Percentiles rank a stretch among this genome's conserved stretches.
These are phyloP conservation scores for Brachyptera risi DNA, from an alignment of 2,888 invertebrate species.

Conservation along the genomic window DNA sequence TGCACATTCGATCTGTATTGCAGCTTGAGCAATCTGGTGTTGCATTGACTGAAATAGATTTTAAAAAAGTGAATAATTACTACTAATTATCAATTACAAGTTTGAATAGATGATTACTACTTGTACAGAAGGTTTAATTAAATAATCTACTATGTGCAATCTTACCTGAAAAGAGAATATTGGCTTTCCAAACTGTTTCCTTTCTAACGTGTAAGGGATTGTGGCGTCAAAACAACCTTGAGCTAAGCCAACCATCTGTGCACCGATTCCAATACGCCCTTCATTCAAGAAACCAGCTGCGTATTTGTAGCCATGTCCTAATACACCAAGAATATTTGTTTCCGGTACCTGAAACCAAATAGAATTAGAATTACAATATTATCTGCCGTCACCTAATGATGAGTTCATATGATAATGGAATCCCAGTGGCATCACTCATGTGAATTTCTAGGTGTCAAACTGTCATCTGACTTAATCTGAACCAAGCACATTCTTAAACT, in stretches of 20 bases:
- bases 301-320: conserved; percentile 93
- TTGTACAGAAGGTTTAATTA: background rate
- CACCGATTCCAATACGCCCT: conserved; percentile 82
- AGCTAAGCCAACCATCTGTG: conserved; percentile 92
- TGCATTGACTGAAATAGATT: conserved; percentile 75
- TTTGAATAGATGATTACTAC: no score
- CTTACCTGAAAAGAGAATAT: conserved; percentile 89
- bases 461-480: no score
- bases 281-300: conserved; percentile 94
- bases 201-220: conserved; percentile 89
- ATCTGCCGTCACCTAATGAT: background rate
- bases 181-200: conserved; percentile 89
- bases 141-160: background rate
- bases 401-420: background rate
- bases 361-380: no score
- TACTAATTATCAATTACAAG: no score
- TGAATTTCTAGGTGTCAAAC: no score
- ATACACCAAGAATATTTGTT: conserved; percentile 75
- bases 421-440: background rate
- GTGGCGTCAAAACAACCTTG: conserved; percentile 94
- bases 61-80: no score
- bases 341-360: conserved; percentile 63
- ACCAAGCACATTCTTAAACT: no score
- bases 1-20: conserved; percentile 86
- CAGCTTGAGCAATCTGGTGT: conserved; percentile 88